These are phyloP conservation scores for Pagrus major DNA, from an alignment of 2,113 vertebrate genomes.

Conservation along the genomic window DNA sequence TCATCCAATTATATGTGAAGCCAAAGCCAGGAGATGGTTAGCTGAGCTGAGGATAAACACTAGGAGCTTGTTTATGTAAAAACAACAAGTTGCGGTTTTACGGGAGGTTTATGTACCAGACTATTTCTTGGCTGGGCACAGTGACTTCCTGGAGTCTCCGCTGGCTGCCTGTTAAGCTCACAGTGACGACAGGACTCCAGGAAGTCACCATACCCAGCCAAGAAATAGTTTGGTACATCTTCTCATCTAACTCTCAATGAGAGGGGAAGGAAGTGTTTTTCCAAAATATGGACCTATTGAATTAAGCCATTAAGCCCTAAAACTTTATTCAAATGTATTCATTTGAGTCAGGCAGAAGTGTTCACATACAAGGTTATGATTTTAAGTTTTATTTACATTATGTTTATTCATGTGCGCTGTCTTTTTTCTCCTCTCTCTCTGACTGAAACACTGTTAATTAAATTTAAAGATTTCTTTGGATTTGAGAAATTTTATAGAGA, in stretches of 20 bases:
- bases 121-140: slow-evolving; percentile 10
- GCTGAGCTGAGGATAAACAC: neutral
- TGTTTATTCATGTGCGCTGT: too few species aligned
- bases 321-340: neutral
- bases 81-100: slow-evolving; percentile 27
- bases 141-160: slow-evolving; percentile 10
- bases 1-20: slow-evolving; percentile 1
- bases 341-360: too few species aligned
- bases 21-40: neutral
- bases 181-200: slow-evolving; percentile 22
- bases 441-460: too few species aligned
- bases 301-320: neutral
- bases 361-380: too few species aligned
- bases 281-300: neutral
- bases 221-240: slow-evolving; percentile 3
- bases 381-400: too few species aligned
- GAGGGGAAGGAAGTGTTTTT: neutral
- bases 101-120: neutral
- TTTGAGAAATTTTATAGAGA: too few species aligned
- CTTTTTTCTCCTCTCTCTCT: too few species aligned
- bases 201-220: slow-evolving; percentile 10
- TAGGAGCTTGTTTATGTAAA: slow-evolving; percentile 16
- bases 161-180: slow-evolving; percentile 15
- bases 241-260: neutral
- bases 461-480: too few species aligned